phyloP scores from a whole-genome alignment of 2,888 invertebrate species.

The Agrilus cyanescens region DNA sequence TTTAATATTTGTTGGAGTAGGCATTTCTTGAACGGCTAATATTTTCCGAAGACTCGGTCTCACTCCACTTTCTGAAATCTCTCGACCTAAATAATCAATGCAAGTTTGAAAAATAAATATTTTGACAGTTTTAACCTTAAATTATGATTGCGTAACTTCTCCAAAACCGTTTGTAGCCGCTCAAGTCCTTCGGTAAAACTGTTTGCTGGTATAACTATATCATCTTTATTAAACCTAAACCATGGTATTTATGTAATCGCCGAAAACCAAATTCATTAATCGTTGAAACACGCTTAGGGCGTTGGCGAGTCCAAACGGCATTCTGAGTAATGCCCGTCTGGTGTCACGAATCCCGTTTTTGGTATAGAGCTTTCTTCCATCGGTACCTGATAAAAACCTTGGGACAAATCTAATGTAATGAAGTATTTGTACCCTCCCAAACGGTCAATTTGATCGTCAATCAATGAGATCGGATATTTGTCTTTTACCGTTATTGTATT shows the following conservation, averaged over 20 bases:
- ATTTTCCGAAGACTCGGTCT: slow-evolving; percentile 4
- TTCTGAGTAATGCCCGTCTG: background rate
- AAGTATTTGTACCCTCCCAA: slow-evolving; percentile 2
- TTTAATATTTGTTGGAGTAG: slow-evolving; percentile 4
- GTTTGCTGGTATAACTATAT: slow-evolving; percentile 14
- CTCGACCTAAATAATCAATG: too few relatives aligned
- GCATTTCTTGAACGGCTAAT: slow-evolving; percentile 4
- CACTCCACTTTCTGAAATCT: slow-evolving; percentile 3
- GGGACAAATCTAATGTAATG: slow-evolving; percentile 1
- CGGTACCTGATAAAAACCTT: slow-evolving; percentile 5
- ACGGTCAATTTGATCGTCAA: slow-evolving; percentile 4
- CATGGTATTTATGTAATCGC: slow-evolving; percentile 1
- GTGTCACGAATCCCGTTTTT: slow-evolving; percentile 4
- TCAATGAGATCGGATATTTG: slow-evolving; percentile 2
- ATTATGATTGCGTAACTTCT: too few relatives aligned
- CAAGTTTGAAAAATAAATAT: too few relatives aligned
- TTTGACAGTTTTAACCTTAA: too few relatives aligned
- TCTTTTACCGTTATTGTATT: slow-evolving; percentile 4
- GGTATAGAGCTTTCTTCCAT: slow-evolving; percentile 7
- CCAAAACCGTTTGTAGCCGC: too few relatives aligned
- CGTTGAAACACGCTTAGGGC: slow-evolving; percentile 2
- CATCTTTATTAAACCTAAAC: slow-evolving; percentile 9
- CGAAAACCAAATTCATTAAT: slow-evolving; percentile 1
- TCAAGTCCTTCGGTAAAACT: slow-evolving; percentile 8
- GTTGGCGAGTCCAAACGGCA: background rate